Base-by-base conservation (phyloP, 2,888 invertebrate genomes). In the Drosophila falleni region DNA sequence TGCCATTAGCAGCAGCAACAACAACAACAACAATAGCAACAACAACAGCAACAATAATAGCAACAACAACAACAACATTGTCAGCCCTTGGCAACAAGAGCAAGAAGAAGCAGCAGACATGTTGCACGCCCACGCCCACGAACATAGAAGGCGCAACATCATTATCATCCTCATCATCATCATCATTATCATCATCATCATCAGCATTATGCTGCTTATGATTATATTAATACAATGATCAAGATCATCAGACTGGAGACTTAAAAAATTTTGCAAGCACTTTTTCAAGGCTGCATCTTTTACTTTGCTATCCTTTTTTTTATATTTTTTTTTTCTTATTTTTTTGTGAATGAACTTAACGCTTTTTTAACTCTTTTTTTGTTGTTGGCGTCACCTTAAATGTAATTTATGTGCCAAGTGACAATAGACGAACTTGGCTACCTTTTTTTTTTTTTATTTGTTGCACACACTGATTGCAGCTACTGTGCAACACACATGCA, bases 371-470 rank as follows among this genome's bases (percentile, higher is more conserved):
- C 66, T 70, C 50, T 44, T 50, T 49, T 42, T 67, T 44, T 35
- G 50, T 39, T 56, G 50, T 47, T 16, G 46, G 50, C 31, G 16
- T 60, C 39, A 46, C 75, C 89, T 84, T 89, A 89, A 89, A 80
- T 85, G 90, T 90, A 89, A 88, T 88, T 88, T 90, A 88, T 88
- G 90, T 88, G 71, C 55, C 75, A 64, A 58, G 56, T 63, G 59
- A 90, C 90, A 85, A 85, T 90, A 89, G 89, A 80, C 55, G 51
- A 61, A 71, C 46, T 61, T 67, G 68, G 79, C 88, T 77, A 63
- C 78, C 76, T 77, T 77, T 26, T 37, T 8, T 33, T 26, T 16
- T 39, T 11, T 56, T 41, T 29, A 6, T 33, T 47, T 1, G 3
- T 23, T 23, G 23, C 47, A 51, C 29, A 54, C 78, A 49, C 88